Percentiles rank a stretch among this genome's conserved stretches.
Evolutionary conservation across 1,140 invertebrate genomes (phyloP).

Genomic region (Cydia strobilella): DNA sequence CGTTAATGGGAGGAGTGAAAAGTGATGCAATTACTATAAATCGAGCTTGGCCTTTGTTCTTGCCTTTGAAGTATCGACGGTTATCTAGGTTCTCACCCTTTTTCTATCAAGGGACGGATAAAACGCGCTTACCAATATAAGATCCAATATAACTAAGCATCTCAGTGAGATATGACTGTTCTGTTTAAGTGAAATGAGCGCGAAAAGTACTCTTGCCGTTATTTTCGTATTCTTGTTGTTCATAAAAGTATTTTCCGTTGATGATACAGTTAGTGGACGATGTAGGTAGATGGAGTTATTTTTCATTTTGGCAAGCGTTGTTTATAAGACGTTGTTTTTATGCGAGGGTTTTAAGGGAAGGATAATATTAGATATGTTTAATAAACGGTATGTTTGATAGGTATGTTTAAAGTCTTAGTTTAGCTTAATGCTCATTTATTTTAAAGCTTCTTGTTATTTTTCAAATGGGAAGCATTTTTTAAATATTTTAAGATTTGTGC

Average conservation of each 20-base stretch:
- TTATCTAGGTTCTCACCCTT: constrained; percentile 23
- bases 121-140: neutral
- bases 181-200: neutral
- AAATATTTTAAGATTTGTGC: too few species aligned
- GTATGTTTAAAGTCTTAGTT: too few species aligned
- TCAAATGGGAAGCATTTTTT: too few species aligned
- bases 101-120: constrained; percentile 23
- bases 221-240: neutral
- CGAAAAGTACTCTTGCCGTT: neutral
- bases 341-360: neutral
- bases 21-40: constrained; percentile 33
- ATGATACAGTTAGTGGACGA: neutral
- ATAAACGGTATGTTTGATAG: too few species aligned
- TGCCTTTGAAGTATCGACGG: constrained; percentile 25
- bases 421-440: too few species aligned
- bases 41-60: constrained; percentile 25
- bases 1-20: constrained; percentile 28
- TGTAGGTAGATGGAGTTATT: constrained; percentile 10
- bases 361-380: too few species aligned
- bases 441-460: too few species aligned
- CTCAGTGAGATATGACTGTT: neutral
- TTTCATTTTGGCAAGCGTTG: neutral
- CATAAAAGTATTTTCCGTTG: neutral
- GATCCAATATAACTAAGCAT: neutral
- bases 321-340: neutral